Percentiles rank a stretch among this genome's conserved stretches.
phyloP scores from a whole-genome alignment of 2,113 vertebrate species.

The Stictonetta naevosa region DNA sequence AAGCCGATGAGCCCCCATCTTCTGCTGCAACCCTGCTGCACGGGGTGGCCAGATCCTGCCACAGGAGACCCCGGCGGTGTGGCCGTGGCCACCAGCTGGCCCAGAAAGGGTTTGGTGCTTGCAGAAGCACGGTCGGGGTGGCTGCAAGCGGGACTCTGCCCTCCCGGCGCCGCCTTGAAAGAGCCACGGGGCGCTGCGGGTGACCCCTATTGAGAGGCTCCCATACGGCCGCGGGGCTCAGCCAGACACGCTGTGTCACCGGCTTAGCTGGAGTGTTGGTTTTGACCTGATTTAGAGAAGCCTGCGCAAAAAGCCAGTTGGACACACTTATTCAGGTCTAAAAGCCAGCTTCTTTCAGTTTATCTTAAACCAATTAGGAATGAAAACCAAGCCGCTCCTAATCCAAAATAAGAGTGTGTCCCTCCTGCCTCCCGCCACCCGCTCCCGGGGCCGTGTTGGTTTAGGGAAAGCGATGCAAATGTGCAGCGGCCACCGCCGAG shows the following conservation, averaged over 20 bases:
- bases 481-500: not conserved
- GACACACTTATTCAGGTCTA: not conserved
- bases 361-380: not conserved
- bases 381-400: not conserved
- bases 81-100: not conserved
- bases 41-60: not conserved
- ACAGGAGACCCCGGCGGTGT: fast-evolving
- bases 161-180: not conserved
- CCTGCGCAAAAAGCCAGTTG: not conserved
- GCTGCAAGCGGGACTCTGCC: not conserved
- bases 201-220: not conserved
- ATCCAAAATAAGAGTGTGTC: not conserved
- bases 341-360: not conserved
- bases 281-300: constrained; percentile 45
- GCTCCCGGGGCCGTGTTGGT: not conserved
- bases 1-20: fast-evolving
- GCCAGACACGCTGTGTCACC: constrained; percentile 2
- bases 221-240: not conserved
- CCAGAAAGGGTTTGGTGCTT: not conserved
- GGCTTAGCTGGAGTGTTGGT: not conserved
- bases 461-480: not conserved
- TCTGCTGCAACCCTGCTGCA: not conserved
- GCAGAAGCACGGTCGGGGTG: not conserved
- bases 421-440: not conserved
- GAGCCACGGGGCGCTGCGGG: fast-evolving